Conservation (phyloP, 2,888 invertebrate species). For the Gastrophysa polygoni region DNA sequence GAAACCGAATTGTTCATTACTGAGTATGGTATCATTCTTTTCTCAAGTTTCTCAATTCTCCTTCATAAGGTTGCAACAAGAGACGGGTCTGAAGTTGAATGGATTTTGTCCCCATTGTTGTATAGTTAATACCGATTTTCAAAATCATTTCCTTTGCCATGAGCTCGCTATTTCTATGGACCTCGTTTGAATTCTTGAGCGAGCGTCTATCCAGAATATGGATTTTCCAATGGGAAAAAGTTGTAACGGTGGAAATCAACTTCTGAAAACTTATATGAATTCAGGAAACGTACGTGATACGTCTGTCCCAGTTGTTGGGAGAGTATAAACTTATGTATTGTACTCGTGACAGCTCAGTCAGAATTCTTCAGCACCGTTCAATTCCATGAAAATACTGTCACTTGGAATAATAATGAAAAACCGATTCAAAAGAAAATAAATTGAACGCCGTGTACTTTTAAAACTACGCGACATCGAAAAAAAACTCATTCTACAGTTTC, state of each 20-base stretch:
- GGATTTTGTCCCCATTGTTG: no score
- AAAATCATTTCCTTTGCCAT: not conserved
- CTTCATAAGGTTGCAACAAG: no score
- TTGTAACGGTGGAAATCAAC: conserved; percentile 20
- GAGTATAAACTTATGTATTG: conserved; percentile 2
- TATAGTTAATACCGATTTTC: no score
- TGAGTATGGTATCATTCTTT: no score
- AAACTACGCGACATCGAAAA: no score
- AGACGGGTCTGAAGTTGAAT: no score
- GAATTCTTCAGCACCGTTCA: not conserved
- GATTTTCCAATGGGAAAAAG: conserved; percentile 24
- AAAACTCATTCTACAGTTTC: no score
- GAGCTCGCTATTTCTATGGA: not conserved
- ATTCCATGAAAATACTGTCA: conserved; percentile 8
- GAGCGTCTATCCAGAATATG: not conserved
- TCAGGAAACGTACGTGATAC: conserved; percentile 16
- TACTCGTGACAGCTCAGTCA: not conserved
- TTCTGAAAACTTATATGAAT: conserved; percentile 16
- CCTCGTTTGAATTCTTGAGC: not conserved
- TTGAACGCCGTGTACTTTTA: no score
- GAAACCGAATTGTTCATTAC: no score
- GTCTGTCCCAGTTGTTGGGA: not conserved
- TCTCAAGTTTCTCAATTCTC: no score
- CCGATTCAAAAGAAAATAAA: no score
- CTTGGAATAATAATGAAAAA: no score